A percentile compares a stretch with the other conserved stretches of the same genome.
Evolutionary conservation across 2,888 invertebrate species (phyloP).

Genomic region (Eupithecia centaureata): DNA sequence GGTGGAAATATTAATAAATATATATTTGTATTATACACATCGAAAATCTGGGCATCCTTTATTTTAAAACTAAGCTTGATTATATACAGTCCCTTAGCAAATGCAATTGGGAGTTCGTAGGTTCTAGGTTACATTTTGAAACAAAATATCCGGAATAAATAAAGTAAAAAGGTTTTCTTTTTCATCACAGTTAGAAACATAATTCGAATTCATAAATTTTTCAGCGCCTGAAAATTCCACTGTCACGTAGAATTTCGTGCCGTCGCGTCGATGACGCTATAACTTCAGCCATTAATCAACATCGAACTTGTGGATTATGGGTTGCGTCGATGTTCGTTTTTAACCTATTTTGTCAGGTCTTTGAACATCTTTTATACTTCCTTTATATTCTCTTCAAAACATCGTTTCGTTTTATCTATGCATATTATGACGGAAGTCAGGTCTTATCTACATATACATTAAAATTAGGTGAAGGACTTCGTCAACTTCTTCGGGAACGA

Average conservation of each 20-base stretch:
- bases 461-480: not conserved
- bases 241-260: not conserved
- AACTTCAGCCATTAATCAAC: conserved; percentile 4
- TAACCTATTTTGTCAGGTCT: not conserved
- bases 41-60: no score
- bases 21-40: no score
- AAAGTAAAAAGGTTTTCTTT: no score
- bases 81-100: no score
- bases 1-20: no score
- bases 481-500: not conserved
- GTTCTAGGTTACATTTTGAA: not conserved
- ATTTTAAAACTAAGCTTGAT: no score
- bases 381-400: not conserved
- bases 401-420: not conserved
- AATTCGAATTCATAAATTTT: not conserved
- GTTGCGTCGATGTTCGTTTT: not conserved
- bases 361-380: not conserved
- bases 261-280: not conserved
- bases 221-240: not conserved
- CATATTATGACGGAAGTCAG: not conserved
- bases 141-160: not conserved
- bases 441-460: not conserved
- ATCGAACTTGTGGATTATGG: not conserved
- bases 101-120: no score
- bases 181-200: no score